phyloP scores from a whole-genome alignment of 2,888 invertebrate species.

The Ochropacha duplaris region DNA sequence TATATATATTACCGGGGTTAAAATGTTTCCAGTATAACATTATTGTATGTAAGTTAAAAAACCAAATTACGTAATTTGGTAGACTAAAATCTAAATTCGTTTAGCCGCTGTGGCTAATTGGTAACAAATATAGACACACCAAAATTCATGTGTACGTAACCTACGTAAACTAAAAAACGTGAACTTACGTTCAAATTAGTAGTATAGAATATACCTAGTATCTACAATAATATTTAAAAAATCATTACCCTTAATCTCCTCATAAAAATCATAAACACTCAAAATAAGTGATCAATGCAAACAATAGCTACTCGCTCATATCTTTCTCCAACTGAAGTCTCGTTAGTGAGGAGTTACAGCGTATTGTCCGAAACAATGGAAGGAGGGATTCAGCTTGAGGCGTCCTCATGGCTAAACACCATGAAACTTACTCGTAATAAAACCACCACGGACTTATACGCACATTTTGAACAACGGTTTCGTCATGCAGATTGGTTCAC shows the following conservation, averaged over 20 bases:
- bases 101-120: no score
- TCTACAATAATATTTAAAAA: no score
- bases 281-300: neutral
- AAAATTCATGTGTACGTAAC: no score
- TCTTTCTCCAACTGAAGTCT: constrained; percentile 45
- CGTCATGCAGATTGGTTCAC: neutral
- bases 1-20: no score
- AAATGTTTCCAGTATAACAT: no score
- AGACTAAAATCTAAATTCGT: no score
- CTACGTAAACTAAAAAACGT: no score
- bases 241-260: constrained; percentile 12
- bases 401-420: constrained; percentile 65
- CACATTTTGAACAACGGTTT: neutral
- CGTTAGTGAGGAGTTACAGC: constrained; percentile 78
- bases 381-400: constrained; percentile 61
- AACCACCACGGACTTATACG: constrained; percentile 16
- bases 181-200: no score
- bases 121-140: no score
- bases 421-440: constrained; percentile 44
- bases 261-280: neutral
- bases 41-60: no score
- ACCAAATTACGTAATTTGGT: no score
- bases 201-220: no score
- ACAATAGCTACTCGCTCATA: constrained; percentile 13
- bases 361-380: constrained; percentile 76